Conservation (phyloP, 2,797 vertebrate genomes). For the Gallinago nigripennis region DNA sequence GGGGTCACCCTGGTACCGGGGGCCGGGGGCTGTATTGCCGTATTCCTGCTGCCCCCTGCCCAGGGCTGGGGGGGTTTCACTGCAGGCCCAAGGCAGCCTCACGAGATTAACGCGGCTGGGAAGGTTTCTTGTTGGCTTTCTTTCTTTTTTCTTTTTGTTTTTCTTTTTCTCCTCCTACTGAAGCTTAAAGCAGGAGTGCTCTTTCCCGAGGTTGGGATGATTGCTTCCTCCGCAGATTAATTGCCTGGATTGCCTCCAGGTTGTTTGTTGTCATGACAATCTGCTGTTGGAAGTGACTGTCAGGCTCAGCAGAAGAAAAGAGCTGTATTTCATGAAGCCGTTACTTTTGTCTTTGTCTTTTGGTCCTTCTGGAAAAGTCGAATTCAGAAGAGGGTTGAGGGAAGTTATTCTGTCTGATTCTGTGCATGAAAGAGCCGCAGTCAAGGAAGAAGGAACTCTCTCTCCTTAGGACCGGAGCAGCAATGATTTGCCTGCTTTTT, state of each 20-base stretch:
- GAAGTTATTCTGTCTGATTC: neutral
- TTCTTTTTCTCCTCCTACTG: neutral
- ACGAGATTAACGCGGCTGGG: neutral
- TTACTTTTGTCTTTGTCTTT: constrained; percentile 25
- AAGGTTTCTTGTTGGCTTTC: neutral
- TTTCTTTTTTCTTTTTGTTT: neutral
- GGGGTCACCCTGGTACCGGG: neutral
- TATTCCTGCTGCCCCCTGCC: neutral
- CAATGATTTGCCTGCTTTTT: neutral
- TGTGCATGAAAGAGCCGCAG: neutral
- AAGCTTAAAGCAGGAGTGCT: constrained; percentile 25
- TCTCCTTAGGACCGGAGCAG: neutral
- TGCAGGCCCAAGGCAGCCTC: neutral
- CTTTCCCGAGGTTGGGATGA: neutral
- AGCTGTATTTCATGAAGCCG: constrained; percentile 2
- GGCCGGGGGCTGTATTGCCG: rapidly evolving
- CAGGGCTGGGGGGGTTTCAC: neutral
- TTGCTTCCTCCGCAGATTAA: constrained; percentile 41
- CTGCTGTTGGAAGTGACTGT: constrained; percentile 43
- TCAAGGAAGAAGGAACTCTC: neutral
- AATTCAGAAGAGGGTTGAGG: neutral
- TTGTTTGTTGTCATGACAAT: constrained; percentile 69
- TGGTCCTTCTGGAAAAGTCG: constrained; percentile 6
- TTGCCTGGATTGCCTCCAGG: constrained; percentile 58
- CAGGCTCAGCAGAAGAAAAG: constrained; percentile 24